Conservation (phyloP, 2,888 invertebrate species). For the Iphiclides podalirius region DNA sequence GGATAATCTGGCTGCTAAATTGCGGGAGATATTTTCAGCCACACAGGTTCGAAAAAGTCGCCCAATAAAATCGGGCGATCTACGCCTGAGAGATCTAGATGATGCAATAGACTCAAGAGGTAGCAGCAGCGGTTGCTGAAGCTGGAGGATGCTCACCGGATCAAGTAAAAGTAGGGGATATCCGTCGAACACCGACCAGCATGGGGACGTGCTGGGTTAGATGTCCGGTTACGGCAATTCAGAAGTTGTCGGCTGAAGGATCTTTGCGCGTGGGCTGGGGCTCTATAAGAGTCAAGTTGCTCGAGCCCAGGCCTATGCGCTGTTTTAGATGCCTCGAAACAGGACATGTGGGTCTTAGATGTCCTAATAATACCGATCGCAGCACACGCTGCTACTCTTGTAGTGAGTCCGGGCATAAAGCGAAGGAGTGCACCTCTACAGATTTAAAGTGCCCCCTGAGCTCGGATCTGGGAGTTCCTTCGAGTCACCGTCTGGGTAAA, state of each 20-base stretch:
- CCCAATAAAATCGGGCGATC: slow-evolving; percentile 15
- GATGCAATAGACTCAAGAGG: slow-evolving; percentile 11
- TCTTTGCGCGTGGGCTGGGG: slow-evolving; percentile 19
- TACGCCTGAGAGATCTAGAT: slow-evolving; percentile 17
- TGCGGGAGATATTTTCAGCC: slow-evolving; percentile 6
- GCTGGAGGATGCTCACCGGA: slow-evolving; percentile 10
- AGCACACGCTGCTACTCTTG: slow-evolving; percentile 24
- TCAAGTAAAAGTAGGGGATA: slow-evolving; percentile 13
- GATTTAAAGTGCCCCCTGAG: slow-evolving; percentile 21
- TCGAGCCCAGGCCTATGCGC: slow-evolving; percentile 20
- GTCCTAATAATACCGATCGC: slow-evolving; percentile 16
- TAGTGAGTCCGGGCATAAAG: slow-evolving; percentile 22
- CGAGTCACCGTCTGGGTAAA: slow-evolving; percentile 6
- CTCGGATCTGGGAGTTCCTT: slow-evolving; percentile 15
- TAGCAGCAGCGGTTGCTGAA: slow-evolving; percentile 18
- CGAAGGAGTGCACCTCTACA: slow-evolving; percentile 13
- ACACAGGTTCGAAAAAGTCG: slow-evolving; percentile 8
- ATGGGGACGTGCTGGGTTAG: slow-evolving; percentile 13
- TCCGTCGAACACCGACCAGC: background rate
- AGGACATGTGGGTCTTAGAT: slow-evolving; percentile 23
- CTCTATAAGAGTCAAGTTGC: slow-evolving; percentile 1
- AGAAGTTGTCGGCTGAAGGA: slow-evolving; percentile 10
- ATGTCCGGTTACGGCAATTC: slow-evolving; percentile 15
- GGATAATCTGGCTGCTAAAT: slow-evolving; percentile 6
- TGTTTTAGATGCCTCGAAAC: slow-evolving; percentile 26